Conservation (phyloP, 1,140 invertebrate genomes). For the Ceratitis capitata region DNA sequence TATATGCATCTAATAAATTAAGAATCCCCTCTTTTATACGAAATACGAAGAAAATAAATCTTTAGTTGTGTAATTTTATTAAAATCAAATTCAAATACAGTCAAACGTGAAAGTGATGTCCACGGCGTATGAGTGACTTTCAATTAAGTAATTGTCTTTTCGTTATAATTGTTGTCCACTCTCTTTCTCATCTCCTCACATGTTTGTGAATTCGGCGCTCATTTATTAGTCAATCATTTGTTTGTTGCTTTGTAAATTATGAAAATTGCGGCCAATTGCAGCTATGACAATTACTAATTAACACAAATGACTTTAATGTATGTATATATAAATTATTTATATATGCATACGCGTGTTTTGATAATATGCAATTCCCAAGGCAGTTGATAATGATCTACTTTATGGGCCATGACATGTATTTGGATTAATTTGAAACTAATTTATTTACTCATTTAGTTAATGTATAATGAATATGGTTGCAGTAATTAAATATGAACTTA, state of each 20-base stretch:
- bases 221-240: background rate
- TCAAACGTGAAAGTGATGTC: too few relatives aligned
- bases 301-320: background rate
- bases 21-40: too few relatives aligned
- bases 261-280: background rate
- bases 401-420: background rate
- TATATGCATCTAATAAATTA: too few relatives aligned
- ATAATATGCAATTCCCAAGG: background rate
- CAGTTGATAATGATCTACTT: background rate
- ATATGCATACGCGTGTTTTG: background rate
- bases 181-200: background rate
- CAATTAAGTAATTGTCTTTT: background rate
- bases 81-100: too few relatives aligned
- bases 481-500: background rate
- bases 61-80: too few relatives aligned
- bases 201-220: background rate
- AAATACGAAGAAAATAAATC: too few relatives aligned
- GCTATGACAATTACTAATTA: background rate
- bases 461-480: background rate
- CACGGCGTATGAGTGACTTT: slow-evolving; percentile 7
- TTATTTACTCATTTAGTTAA: background rate
- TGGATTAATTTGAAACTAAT: background rate
- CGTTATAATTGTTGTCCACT: background rate
- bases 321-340: background rate
- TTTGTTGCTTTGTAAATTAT: background rate